Evolutionary conservation across 2,888 invertebrate genomes (phyloP), one percentile per base, ranked within the genome.

Genomic region (Sussaba pulchella): DNA sequence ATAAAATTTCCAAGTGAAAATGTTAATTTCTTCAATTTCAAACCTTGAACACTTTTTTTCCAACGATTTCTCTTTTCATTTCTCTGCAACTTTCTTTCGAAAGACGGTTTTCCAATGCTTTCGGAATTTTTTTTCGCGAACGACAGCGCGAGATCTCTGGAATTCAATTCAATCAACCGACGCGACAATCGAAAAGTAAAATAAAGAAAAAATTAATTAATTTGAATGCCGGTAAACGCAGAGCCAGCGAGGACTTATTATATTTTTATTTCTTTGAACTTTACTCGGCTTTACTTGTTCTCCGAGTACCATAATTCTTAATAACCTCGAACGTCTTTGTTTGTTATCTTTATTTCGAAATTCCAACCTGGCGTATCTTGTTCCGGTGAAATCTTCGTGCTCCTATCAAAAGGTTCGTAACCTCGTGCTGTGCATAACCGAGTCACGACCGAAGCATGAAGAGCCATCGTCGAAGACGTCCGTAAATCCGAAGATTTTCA

Each of bases 401-500:
- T 52, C 21, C 12, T 52, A 26, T 5, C 4, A 6, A 36, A 43
- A 17, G 70, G 47, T 71, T 24, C 12, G 50, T 39, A 61, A 71
- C 71, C 61, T 61, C 45, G 26, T 41, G 5, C 39, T 59, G 36
- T 45, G 14, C 19, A 14, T 47, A 64, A n/a, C n/a, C n/a, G 26
- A 24, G 31, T 26, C 63, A 24, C 24, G 19, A 64, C 6, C 24
- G 26, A 19, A 45, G 63, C 31, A 9, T 45, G 14, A 45, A 43
- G 45, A 8, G 45, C 31, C 14, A 63, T n/a, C 73, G 57, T 66
- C 73, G n/a, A 78, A 85, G 86, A 84, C 83, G 83, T 59, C 77
- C 78, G 85, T 83, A 85, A 86, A 85, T 43, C 50, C 80, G 54
- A 21, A 70, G 72, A 78, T 78, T 63, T 31, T 64, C n/a, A n/a